phyloP scores from a whole-genome alignment of 2,797 vertebrate species.

The Anas capensis region DNA sequence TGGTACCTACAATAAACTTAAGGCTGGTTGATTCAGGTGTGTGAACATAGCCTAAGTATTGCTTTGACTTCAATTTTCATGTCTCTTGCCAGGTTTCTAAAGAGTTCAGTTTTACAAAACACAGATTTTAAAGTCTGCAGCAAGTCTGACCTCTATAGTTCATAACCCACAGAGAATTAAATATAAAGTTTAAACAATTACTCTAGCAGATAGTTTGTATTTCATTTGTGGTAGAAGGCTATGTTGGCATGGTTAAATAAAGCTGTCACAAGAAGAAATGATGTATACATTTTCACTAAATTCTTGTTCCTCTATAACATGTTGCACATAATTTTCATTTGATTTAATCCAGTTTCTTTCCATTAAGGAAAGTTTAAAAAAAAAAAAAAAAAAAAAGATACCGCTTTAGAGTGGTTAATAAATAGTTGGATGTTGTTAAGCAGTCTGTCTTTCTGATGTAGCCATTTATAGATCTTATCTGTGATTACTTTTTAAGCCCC shows the following conservation, averaged over 20 bases:
- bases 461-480: background rate
- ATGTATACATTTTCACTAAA: background rate
- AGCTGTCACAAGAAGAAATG: background rate
- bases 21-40: background rate
- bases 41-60: fast-evolving
- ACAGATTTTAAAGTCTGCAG: background rate
- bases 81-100: background rate
- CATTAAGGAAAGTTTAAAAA: background rate
- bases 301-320: background rate
- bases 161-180: background rate
- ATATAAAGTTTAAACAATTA: background rate
- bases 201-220: background rate
- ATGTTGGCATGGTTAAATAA: background rate
- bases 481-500: background rate
- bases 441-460: background rate
- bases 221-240: background rate
- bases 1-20: fast-evolving
- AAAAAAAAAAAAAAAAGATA: background rate
- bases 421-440: background rate
- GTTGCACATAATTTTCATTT: background rate
- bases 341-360: background rate
- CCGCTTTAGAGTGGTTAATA: background rate
- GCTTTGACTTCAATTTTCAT: background rate
- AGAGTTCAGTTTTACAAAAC: background rate
- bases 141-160: background rate